Base-by-base conservation (phyloP, 2,797 vertebrate genomes). In the Hoplostethus atlanticus region DNA sequence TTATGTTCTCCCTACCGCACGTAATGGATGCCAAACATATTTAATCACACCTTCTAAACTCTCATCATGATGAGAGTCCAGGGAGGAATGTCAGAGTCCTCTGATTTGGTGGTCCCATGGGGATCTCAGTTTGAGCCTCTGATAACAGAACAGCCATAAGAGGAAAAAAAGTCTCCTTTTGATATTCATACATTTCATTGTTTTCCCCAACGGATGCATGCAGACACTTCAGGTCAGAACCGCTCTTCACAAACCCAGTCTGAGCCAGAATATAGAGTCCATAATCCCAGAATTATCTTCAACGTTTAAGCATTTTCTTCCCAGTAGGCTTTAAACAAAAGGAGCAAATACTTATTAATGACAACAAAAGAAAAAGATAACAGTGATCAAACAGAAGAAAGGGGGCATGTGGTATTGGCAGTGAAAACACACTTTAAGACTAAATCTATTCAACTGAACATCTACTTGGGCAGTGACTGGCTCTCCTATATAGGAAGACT, bases 71-170 rank as follows among this genome's bases (percentile, higher is more conserved):
- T 9, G 68, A 9, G 52, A 51, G 59, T 53, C 47, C 54, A 28
- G 25, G 17, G 47, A 67, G 36, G 46, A 57, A 69, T 10, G 71
- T 69, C 25, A 16, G 12, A 60, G 51, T 76, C 55, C 40, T 71
- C 51, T 63, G 50, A 69, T 78, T 57, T 71, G 51, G 54, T 55
- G 57, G 56, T 70, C 68, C 47, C 13, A 47, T 4, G 40, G 83
- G 90, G 91, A 94, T 94, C 90, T 93, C 91, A 90, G 88, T 91
- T 84, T 93, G 89, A 91, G 91, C 94, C 92, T 93, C 83, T 89
- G 93, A 92, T 86, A 95, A 93, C 89, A 94, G 91, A 91, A 92
- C 92, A 96, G 91, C 93, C 95, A 95, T 95, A 94, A 95, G 95
- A 95, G 93, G 92, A 93, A 94, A 93, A 68, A 67, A 65, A 90